Percentiles rank a stretch among this genome's conserved stretches.
Evolutionary conservation across 1,140 invertebrate species (phyloP).

Genomic region (Drosophila nigrodunni): DNA sequence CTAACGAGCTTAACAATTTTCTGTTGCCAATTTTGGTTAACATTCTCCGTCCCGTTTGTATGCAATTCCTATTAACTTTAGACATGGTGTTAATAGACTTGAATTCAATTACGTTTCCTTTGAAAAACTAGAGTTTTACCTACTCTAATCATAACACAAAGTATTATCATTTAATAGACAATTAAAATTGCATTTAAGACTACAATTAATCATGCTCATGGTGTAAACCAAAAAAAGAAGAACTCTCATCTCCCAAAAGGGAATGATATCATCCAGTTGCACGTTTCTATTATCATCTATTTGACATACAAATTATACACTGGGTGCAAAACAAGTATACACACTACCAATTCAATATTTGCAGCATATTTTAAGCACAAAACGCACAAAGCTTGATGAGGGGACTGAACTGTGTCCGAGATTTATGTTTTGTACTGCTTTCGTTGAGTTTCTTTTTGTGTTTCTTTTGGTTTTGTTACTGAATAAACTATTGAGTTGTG

Average conservation of each 20-base stretch:
- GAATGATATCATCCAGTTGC: slow-evolving; percentile 14
- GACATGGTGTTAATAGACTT: slow-evolving; percentile 30
- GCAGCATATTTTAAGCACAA: slow-evolving; percentile 47
- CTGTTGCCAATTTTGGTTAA: background rate
- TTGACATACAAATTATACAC: slow-evolving; percentile 17
- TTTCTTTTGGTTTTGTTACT: slow-evolving; percentile 51
- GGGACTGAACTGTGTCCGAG: slow-evolving; percentile 41
- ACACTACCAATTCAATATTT: slow-evolving; percentile 22
- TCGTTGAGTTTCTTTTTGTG: slow-evolving; percentile 34
- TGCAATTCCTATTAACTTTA: slow-evolving; percentile 11
- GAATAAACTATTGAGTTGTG: slow-evolving; percentile 64
- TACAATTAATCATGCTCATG: slow-evolving; percentile 1
- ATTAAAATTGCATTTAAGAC: background rate
- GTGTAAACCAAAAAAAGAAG: background rate
- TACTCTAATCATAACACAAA: slow-evolving; percentile 22
- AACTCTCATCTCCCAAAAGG: background rate
- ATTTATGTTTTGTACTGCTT: slow-evolving; percentile 32
- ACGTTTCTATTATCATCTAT: slow-evolving; percentile 14
- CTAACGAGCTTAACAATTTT: slow-evolving; percentile 38
- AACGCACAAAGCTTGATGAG: slow-evolving; percentile 39
- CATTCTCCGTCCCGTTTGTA: background rate
- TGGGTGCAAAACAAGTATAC: slow-evolving; percentile 3
- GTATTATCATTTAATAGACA: slow-evolving; percentile 19
- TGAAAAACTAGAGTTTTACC: background rate
- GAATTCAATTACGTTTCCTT: background rate